Evolutionary conservation across 1,140 invertebrate genomes (phyloP).

Genomic region (Zaprionus ghesquierei): DNA sequence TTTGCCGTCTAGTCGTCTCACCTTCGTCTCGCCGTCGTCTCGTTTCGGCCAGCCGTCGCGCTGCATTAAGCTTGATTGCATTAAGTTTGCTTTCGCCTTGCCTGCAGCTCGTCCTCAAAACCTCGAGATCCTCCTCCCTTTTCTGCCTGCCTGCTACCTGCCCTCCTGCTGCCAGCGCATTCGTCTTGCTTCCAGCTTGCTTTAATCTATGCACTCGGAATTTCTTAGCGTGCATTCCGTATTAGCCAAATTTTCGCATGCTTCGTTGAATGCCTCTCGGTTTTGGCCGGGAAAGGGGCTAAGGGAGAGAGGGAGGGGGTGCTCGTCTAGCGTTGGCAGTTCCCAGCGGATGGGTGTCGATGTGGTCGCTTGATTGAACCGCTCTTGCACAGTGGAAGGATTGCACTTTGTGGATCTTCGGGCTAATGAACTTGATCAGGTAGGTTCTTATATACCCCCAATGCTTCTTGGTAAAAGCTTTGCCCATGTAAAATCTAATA

Average conservation of each 20-base stretch:
- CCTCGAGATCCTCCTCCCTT: background rate
- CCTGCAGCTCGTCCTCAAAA: background rate
- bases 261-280: slow-evolving; percentile 60
- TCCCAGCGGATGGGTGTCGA: slow-evolving; percentile 10
- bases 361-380: slow-evolving; percentile 45
- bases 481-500: too few relatives aligned
- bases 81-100: slow-evolving; percentile 74
- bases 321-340: background rate
- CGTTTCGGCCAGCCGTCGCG: slow-evolving; percentile 63
- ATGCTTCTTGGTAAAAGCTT: too few relatives aligned
- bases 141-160: background rate
- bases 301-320: background rate
- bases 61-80: slow-evolving; percentile 78
- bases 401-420: background rate
- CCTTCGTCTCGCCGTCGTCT: slow-evolving; percentile 37
- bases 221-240: slow-evolving; percentile 74
- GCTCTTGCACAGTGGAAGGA: slow-evolving; percentile 11
- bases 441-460: too few relatives aligned
- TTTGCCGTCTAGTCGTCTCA: background rate
- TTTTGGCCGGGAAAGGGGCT: background rate
- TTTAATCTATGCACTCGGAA: slow-evolving; percentile 76
- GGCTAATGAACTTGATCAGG: background rate
- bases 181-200: slow-evolving; percentile 34
- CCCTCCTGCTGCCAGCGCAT: background rate
- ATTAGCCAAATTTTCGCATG: slow-evolving; percentile 78